These are phyloP conservation scores for Stegastes partitus DNA, from an alignment of 2,113 vertebrate species.

Conservation along the genomic window DNA sequence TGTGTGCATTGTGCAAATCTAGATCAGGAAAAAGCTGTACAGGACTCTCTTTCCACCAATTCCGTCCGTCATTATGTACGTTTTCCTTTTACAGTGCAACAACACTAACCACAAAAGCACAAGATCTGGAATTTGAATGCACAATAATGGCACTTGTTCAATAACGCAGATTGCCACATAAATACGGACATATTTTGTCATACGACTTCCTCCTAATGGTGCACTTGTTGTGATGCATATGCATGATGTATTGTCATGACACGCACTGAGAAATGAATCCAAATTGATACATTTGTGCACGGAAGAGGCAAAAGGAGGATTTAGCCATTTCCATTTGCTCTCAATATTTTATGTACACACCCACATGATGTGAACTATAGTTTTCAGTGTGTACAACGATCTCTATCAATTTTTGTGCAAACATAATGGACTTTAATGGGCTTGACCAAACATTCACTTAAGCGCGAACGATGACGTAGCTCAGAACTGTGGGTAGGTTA, in stretches of 20 bases:
- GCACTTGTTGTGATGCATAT: not conserved
- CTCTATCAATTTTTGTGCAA: not conserved
- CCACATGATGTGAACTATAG: not conserved
- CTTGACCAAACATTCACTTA: conserved; percentile 5
- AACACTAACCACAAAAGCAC: not conserved
- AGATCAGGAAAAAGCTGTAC: not conserved
- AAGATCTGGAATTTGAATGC: not conserved
- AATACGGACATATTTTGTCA: not conserved
- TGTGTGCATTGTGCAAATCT: too few relatives aligned
- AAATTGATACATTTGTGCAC: not conserved
- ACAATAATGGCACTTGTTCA: conserved; percentile 2
- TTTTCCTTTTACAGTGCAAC: not conserved
- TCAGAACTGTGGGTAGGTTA: not conserved
- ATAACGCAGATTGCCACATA: conserved; percentile 28
- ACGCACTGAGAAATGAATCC: not conserved
- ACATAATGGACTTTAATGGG: conserved; percentile 22
- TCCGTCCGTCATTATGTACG: not conserved
- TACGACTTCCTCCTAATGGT: not conserved
- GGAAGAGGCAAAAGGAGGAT: not conserved
- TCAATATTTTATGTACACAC: conserved; percentile 19
- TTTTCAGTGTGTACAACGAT: not conserved
- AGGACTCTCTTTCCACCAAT: not conserved
- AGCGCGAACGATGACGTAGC: not conserved
- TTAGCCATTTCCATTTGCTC: not conserved
- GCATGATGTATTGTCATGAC: not conserved